Evolutionary conservation across 2,888 invertebrate species (phyloP), one percentile per base, ranked within the genome.

Genomic region (Phragmatobia fuliginosa): DNA sequence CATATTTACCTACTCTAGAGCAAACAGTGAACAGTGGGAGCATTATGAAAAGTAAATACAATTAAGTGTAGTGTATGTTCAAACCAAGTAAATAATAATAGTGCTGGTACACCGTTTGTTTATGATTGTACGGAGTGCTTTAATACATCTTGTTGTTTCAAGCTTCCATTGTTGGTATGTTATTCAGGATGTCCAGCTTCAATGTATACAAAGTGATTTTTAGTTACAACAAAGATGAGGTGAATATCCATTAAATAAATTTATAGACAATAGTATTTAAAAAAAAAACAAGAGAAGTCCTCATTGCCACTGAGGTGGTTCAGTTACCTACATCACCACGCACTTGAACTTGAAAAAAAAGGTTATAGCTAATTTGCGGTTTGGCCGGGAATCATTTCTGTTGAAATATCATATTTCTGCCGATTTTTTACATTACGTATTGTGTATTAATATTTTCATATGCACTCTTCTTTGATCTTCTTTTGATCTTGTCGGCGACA

Each of bases 41-140:
- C 58, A 41, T 56, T 62, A 61, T 62, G 73, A 70, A 76, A 78
- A 28, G 70, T 63, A 79, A 79, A 78, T 52, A 79, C 60, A 76
- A 78, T 76, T 78, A 72, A 59, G 36, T 71, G 62, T 58, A 45
- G 60, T 32, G 66, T 69, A 75, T 67, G 67, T 11, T 72, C 28
- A 58, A 45, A 45, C 67, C 71, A 56, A 69, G 66, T 68, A 63
- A 68, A 63, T 69, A 77, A 71, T 73, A 60, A 45, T 69, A 72
- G 72, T 77, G 73, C 60, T 45, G n/a, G 31, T 41, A 38, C 31
- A 62, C 62, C n/a, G 67, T 31, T 52, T 78, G 61, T 74, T 76
- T 71, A 25, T 45, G 32, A 60, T 49, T 45, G 21, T 60, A 36
- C 7, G 36, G 11, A 21, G 61, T 18, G 18, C 16, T 59, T 28